phyloP scores from a whole-genome alignment of 2,797 vertebrate genomes.

The Sebastes trivittatus region DNA sequence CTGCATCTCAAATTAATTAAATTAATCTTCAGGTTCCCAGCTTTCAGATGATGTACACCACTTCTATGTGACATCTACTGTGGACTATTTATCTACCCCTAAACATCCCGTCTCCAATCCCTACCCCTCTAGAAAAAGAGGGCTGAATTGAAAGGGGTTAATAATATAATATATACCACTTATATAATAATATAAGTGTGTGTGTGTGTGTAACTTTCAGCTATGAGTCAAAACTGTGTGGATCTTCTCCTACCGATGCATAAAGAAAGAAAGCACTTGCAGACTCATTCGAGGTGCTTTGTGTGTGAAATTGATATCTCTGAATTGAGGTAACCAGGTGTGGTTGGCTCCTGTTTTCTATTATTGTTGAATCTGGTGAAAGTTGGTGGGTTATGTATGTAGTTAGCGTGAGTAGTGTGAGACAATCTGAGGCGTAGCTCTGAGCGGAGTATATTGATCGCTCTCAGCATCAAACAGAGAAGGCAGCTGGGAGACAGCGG shows the following conservation, averaged over 20 bases:
- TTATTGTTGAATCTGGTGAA: constrained; percentile 24
- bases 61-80: too few relatives aligned
- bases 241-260: not conserved
- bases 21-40: too few relatives aligned
- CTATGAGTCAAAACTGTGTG: constrained; percentile 21
- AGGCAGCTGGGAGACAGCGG: constrained; percentile 68
- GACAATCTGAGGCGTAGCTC: constrained; percentile 38
- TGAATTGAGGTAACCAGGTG: constrained; percentile 43
- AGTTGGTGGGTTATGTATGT: constrained; percentile 36
- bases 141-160: too few relatives aligned
- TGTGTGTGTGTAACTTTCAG: constrained; percentile 10
- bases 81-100: too few relatives aligned
- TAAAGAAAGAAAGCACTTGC: constrained; percentile 9
- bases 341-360: constrained; percentile 1
- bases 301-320: constrained; percentile 25
- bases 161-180: too few relatives aligned
- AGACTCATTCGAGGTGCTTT: constrained; percentile 17
- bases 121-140: too few relatives aligned
- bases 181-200: not conserved
- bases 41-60: too few relatives aligned
- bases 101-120: too few relatives aligned
- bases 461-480: constrained; percentile 65
- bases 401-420: constrained; percentile 30
- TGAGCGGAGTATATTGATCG: constrained; percentile 65
- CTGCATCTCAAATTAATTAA: too few relatives aligned